These are phyloP conservation scores for Mycalesis mineus DNA, from an alignment of 2,888 invertebrate species.

Conservation along the genomic window DNA sequence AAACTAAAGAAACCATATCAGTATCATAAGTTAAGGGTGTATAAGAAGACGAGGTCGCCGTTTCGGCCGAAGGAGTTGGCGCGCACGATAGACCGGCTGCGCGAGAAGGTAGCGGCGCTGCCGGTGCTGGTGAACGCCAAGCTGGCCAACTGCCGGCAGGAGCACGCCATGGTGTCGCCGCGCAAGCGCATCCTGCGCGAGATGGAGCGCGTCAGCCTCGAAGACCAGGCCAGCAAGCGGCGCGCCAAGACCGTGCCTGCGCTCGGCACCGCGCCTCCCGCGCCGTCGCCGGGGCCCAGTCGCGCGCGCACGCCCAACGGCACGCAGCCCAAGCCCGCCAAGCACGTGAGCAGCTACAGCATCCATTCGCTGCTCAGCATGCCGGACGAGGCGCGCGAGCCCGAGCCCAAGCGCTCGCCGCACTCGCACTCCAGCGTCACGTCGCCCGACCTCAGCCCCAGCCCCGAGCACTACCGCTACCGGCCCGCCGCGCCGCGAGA, in stretches of 20 bases:
- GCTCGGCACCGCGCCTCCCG: conserved; percentile 49
- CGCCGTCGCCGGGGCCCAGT: conserved; percentile 45
- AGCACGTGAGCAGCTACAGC: conserved; percentile 86
- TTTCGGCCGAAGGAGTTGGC: conserved; percentile 55
- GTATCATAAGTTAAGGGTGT: conserved; percentile 71
- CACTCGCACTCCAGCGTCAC: conserved; percentile 48
- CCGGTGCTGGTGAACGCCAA: conserved; percentile 67
- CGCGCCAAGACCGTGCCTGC: conserved; percentile 72
- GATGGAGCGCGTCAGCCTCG: conserved; percentile 85
- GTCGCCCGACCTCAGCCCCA: conserved; percentile 66
- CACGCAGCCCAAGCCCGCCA: conserved; percentile 42
- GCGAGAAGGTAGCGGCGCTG: conserved; percentile 57
- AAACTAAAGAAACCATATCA: conserved; percentile 75
- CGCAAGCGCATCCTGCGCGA: conserved; percentile 89
- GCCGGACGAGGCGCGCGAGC: conserved; percentile 60
- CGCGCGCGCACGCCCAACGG: conserved; percentile 42
- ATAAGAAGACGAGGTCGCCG: conserved; percentile 63
- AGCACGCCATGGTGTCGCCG: conserved; percentile 84
- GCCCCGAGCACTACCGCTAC: conserved; percentile 64
- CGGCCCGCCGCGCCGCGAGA: conserved; percentile 60
- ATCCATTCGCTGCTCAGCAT: conserved; percentile 89
- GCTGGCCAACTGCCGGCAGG: conserved; percentile 66
- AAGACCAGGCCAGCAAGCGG: conserved; percentile 82
- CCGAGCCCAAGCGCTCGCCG: conserved; percentile 63
- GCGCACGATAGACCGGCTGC: conserved; percentile 55